phyloP scores from a whole-genome alignment of 2,113 vertebrate genomes.

The Himantopus leucocephalus region DNA sequence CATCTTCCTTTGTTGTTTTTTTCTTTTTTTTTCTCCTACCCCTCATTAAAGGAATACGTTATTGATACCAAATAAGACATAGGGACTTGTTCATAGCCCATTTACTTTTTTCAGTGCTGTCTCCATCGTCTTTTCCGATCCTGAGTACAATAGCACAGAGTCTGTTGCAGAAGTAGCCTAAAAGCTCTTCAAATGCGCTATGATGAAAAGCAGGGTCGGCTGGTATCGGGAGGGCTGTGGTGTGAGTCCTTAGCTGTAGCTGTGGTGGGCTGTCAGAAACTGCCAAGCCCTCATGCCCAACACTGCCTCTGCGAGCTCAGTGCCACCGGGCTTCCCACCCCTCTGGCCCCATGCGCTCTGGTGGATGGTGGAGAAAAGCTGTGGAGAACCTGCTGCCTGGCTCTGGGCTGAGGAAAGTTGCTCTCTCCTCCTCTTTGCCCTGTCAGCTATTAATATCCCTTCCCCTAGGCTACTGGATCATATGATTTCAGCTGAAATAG shows the following conservation, averaged over 20 bases:
- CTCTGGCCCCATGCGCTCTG: fast-evolving
- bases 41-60: conserved; percentile 50
- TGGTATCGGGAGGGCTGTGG: fast-evolving
- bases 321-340: neutral
- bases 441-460: conserved; percentile 18
- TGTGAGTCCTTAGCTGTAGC: neutral
- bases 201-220: neutral
- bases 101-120: conserved; percentile 58
- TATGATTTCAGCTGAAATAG: conserved; percentile 69
- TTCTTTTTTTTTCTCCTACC: conserved; percentile 31
- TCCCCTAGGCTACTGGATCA: conserved; percentile 20
- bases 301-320: neutral
- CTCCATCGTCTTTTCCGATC: conserved; percentile 46
- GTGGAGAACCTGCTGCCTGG: neutral
- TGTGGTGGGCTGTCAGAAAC: neutral
- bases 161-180: neutral
- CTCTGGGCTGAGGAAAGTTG: neutral
- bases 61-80: conserved; percentile 50
- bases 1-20: conserved; percentile 63
- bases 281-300: neutral
- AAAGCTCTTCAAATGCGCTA: neutral
- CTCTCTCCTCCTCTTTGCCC: neutral
- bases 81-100: conserved; percentile 48
- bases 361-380: neutral
- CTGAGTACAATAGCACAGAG: conserved; percentile 17